Percentiles rank a stretch among this genome's conserved stretches.
These are phyloP conservation scores for Sclerodermus sp. DNA, from an alignment of 2,888 invertebrate genomes.

Conservation along the genomic window DNA sequence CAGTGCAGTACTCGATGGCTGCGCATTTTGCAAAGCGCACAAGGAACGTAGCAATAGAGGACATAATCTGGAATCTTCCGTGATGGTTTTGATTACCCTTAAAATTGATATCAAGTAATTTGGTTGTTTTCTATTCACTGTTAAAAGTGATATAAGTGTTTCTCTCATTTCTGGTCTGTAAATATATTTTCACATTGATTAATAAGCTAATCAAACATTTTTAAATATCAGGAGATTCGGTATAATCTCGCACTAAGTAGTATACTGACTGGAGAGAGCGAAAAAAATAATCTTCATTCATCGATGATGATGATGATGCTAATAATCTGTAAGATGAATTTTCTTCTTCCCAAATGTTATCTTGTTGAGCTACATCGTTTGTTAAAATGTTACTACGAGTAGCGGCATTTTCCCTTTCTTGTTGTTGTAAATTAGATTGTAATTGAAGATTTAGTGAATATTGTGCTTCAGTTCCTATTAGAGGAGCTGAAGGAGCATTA, in stretches of 20 bases:
- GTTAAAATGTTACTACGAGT: constrained; percentile 40
- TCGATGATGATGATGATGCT: constrained; percentile 16
- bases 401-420: constrained; percentile 36
- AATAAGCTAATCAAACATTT: no score
- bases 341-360: constrained; percentile 46
- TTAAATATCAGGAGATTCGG: no score
- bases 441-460: constrained; percentile 46
- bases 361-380: constrained; percentile 40
- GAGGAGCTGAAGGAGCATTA: constrained; percentile 35
- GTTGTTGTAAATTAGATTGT: constrained; percentile 38
- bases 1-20: constrained; percentile 37
- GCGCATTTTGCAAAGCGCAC: constrained; percentile 37
- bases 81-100: constrained; percentile 42
- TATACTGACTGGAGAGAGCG: constrained; percentile 35
- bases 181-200: neutral
- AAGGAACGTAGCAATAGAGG: constrained; percentile 39
- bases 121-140: constrained; percentile 37
- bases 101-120: constrained; percentile 43
- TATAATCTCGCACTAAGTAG: no score
- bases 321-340: constrained; percentile 32
- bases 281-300: constrained; percentile 34
- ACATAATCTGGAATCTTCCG: constrained; percentile 43
- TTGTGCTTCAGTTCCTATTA: constrained; percentile 39
- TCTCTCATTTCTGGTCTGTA: constrained; percentile 43
- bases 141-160: constrained; percentile 36